Conservation (phyloP, 1,140 invertebrate species). For the Cydia fagiglandana region DNA sequence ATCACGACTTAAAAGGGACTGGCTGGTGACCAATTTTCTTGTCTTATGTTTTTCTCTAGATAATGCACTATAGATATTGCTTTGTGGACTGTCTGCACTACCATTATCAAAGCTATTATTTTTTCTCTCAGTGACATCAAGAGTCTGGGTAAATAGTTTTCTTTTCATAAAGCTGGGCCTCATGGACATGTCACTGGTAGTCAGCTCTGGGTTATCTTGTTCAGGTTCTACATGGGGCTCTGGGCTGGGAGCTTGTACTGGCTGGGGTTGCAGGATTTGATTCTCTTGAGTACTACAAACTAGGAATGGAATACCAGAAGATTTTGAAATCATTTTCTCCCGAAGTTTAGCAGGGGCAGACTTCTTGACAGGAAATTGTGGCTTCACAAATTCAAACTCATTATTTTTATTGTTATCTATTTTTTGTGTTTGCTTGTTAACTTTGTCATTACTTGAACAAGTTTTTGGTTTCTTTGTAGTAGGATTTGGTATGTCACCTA, state of each 20-base stretch:
- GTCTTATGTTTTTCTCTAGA: slow-evolving; percentile 64
- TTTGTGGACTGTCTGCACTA: slow-evolving; percentile 53
- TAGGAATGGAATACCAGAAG: slow-evolving; percentile 37
- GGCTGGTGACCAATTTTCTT: slow-evolving; percentile 62
- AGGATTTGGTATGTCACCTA: slow-evolving; percentile 34
- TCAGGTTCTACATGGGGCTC: slow-evolving; percentile 36
- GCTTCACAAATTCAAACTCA: slow-evolving; percentile 62
- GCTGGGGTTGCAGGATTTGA: slow-evolving; percentile 27
- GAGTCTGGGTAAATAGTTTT: slow-evolving; percentile 68
- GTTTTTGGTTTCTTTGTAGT: slow-evolving; percentile 45
- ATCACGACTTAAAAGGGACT: slow-evolving; percentile 64
- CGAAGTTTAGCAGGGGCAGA: slow-evolving; percentile 36
- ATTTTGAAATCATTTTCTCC: slow-evolving; percentile 54
- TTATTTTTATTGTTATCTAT: slow-evolving; percentile 22
- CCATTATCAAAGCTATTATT: slow-evolving; percentile 50
- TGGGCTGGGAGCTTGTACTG: slow-evolving; percentile 27
- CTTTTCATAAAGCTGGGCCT: slow-evolving; percentile 71
- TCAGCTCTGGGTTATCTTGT: slow-evolving; percentile 39
- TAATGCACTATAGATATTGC: slow-evolving; percentile 46
- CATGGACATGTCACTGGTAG: slow-evolving; percentile 55
- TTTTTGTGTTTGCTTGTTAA: slow-evolving; percentile 35
- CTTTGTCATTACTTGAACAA: slow-evolving; percentile 34
- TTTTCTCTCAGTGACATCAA: slow-evolving; percentile 62
- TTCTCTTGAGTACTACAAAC: slow-evolving; percentile 35
- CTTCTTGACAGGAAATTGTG: slow-evolving; percentile 52